Conservation (phyloP, 2,113 vertebrate genomes). For the Pantherophis guttatus region DNA sequence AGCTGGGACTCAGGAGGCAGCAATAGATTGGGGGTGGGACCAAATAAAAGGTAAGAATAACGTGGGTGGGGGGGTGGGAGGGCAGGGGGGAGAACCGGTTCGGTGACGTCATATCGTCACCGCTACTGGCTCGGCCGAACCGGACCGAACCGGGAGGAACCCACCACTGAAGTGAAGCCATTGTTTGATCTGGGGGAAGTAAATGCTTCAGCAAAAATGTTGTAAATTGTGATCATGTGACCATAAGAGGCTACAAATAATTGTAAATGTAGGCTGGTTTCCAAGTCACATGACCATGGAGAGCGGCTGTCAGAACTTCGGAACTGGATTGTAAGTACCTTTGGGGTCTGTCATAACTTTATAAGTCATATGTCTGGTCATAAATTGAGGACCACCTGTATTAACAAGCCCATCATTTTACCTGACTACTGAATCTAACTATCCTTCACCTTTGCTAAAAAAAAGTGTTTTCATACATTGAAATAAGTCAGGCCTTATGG, state of each 20-base stretch:
- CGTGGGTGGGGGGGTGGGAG: no score
- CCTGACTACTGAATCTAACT: background rate
- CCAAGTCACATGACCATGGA: background rate
- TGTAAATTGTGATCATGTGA: background rate
- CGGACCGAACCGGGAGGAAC: no score
- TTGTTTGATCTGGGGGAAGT: background rate
- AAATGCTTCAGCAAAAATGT: background rate
- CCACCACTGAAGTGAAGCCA: background rate
- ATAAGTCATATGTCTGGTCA: background rate
- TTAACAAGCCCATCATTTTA: background rate
- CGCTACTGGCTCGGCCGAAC: no score
- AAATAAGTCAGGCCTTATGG: background rate
- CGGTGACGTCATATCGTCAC: no score
- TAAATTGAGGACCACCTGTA: background rate
- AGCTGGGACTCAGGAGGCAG: no score
- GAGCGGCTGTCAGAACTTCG: background rate
- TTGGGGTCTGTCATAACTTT: background rate
- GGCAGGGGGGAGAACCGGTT: no score
- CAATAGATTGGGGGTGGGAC: no score
- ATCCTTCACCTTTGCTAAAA: background rate
- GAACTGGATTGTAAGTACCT: background rate
- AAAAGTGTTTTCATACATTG: background rate
- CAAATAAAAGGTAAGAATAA: no score
- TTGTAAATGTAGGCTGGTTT: background rate
- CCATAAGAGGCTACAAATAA: background rate